These are phyloP conservation scores for Camarhynchus parvulus DNA, from an alignment of 2,113 vertebrate genomes.

Conservation along the genomic window DNA sequence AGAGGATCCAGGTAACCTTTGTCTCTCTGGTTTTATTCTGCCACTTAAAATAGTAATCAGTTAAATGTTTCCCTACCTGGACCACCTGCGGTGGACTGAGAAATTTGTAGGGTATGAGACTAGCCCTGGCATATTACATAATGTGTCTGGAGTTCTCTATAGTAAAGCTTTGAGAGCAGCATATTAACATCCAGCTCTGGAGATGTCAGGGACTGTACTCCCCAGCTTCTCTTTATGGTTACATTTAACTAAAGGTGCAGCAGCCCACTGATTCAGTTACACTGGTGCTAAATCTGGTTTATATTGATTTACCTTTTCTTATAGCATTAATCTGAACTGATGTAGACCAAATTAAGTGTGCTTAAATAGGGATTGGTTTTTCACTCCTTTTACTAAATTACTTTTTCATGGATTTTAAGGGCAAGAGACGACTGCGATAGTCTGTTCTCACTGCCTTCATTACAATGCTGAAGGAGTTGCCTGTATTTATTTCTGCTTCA, in stretches of 20 bases:
- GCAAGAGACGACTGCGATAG: neutral
- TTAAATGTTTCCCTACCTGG: neutral
- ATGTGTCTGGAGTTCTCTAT: neutral
- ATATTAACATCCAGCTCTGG: neutral
- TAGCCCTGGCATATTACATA: neutral
- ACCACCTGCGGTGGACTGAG: neutral
- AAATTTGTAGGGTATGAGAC: neutral
- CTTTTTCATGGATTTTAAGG: constrained; percentile 63
- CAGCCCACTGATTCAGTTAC: constrained; percentile 38
- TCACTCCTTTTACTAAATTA: constrained; percentile 44
- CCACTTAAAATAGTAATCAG: neutral
- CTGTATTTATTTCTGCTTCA: constrained; percentile 44
- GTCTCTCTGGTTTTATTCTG: neutral
- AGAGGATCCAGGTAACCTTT: neutral
- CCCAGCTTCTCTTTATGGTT: neutral
- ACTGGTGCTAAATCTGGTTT: constrained; percentile 33
- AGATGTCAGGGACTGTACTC: neutral
- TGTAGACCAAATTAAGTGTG: constrained; percentile 47
- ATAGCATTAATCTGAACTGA: constrained; percentile 53
- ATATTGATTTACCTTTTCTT: constrained; percentile 55
- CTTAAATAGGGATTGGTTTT: constrained; percentile 46
- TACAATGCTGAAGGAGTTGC: neutral
- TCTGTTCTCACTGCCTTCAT: constrained; percentile 16
- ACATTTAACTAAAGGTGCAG: constrained; percentile 36
- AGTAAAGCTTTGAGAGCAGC: neutral